phyloP scores from a whole-genome alignment of 2,797 vertebrate genomes.

The Dipus sagitta region DNA sequence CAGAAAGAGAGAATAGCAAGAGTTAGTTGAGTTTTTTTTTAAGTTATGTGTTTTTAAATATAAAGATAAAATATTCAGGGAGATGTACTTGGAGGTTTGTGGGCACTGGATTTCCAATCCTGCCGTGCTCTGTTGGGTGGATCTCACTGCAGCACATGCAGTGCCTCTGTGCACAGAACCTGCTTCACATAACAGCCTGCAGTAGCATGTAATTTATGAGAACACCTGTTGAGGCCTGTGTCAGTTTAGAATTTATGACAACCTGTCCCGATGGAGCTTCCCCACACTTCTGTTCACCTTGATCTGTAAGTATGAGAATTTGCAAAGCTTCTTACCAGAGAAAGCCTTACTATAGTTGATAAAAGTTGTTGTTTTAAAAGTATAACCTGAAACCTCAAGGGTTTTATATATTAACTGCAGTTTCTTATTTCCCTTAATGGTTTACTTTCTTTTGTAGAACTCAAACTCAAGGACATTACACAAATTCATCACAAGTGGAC shows the following conservation, averaged over 20 bases:
- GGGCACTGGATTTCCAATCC: neutral
- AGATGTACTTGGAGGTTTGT: neutral
- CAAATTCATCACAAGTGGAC: neutral
- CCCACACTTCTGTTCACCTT: neutral
- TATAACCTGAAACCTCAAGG: neutral
- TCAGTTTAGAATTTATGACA: neutral
- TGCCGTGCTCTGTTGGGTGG: no score
- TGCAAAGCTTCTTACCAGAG: neutral
- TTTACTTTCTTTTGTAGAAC: conserved; percentile 19
- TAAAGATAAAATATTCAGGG: neutral
- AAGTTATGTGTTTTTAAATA: neutral
- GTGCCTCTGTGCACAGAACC: neutral
- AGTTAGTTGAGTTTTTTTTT: conserved; percentile 43
- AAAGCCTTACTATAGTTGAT: neutral
- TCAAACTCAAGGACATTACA: conserved; percentile 26
- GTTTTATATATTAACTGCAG: neutral
- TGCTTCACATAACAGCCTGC: neutral
- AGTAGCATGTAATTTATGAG: neutral
- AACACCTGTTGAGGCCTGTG: neutral
- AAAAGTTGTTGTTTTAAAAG: conserved; percentile 24
- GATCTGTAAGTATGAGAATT: neutral
- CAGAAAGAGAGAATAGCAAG: conserved; percentile 49
- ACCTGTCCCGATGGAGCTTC: neutral
- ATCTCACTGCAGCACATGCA: no score
- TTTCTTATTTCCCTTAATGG: conserved; percentile 6